Conservation (phyloP, 2,113 vertebrate species). For the Neoarius graeffei region DNA sequence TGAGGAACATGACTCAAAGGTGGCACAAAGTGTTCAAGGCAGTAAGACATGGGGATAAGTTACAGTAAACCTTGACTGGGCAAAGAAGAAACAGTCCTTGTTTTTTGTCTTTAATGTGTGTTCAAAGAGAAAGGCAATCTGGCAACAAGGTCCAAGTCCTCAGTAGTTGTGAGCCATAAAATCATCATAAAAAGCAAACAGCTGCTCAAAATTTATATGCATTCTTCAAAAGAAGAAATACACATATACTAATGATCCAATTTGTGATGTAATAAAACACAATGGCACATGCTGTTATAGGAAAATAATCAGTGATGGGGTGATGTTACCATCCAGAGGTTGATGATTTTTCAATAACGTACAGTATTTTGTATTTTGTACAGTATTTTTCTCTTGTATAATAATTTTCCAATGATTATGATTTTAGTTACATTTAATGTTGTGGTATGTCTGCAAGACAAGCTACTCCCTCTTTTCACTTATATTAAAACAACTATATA, state of each 20-base stretch:
- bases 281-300: not conserved
- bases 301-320: not conserved
- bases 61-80: constrained; percentile 17
- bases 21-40: constrained; percentile 10
- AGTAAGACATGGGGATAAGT: not conserved
- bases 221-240: not conserved
- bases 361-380: not conserved
- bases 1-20: constrained; percentile 8
- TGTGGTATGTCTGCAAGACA: not conserved
- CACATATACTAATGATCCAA: not conserved
- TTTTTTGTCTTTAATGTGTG: not conserved
- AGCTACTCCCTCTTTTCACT: not conserved
- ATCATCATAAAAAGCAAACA: not conserved
- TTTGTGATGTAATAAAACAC: not conserved
- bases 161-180: not conserved
- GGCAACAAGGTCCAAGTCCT: not conserved
- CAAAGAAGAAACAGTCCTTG: not conserved
- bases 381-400: not conserved
- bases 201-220: no score
- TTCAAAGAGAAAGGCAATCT: constrained; percentile 1
- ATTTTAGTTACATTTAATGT: not conserved
- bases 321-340: not conserved
- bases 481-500: not conserved
- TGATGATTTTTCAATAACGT: not conserved
- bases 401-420: not conserved